Conservation (phyloP, 2,797 vertebrate genomes). For the Cuniculus paca region DNA sequence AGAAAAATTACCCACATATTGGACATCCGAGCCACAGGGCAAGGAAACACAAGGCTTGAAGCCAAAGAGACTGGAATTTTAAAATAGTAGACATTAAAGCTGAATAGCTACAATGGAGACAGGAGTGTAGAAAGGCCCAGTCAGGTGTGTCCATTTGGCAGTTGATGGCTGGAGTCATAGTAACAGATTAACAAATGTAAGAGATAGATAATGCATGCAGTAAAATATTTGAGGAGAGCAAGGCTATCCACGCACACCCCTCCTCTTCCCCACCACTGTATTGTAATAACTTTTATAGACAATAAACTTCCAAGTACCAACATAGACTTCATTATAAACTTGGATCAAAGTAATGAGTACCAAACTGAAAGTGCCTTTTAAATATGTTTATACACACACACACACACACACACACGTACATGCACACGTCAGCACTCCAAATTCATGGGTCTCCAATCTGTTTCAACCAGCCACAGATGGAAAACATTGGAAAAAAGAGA, state of each 20-base stretch:
- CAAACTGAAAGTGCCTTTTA: neutral
- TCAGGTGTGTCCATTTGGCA: neutral
- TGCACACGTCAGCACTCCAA: neutral
- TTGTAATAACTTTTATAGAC: neutral
- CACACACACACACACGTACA: neutral
- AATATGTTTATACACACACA: neutral
- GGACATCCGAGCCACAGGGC: neutral
- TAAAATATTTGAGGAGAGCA: slow-evolving; percentile 4
- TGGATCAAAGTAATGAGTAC: neutral
- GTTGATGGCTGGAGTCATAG: neutral
- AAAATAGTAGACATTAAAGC: neutral
- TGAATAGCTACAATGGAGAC: neutral
- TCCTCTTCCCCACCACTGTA: neutral
- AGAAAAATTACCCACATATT: neutral
- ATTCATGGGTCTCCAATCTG: neutral
- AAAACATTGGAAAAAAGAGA: neutral
- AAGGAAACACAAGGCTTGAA: neutral
- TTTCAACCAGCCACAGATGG: neutral
- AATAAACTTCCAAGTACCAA: neutral
- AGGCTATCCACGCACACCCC: neutral
- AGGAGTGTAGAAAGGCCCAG: neutral
- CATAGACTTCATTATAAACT: neutral
- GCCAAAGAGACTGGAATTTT: neutral
- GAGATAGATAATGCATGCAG: neutral
- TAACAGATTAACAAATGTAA: neutral